phyloP scores from a whole-genome alignment of 2,888 invertebrate species.

The Phortica magna region DNA sequence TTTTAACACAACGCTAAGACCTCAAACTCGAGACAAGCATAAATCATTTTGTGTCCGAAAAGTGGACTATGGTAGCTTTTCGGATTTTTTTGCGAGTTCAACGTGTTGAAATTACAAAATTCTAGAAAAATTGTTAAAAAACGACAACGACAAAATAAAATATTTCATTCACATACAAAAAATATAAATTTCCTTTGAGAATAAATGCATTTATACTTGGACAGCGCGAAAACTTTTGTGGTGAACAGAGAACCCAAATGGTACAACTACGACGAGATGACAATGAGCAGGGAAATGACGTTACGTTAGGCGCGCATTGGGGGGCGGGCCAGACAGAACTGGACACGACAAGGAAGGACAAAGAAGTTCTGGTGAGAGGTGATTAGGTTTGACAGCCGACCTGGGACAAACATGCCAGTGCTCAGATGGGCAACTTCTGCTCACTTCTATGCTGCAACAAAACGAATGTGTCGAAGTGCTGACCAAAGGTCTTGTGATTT shows the following conservation, averaged over 20 bases:
- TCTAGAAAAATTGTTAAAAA: constrained; percentile 45
- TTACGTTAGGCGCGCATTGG: constrained; percentile 18
- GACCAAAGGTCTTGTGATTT: constrained; percentile 53
- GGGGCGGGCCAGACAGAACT: neutral
- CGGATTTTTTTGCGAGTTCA: constrained; percentile 41
- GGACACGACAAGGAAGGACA: neutral
- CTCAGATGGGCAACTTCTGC: constrained; percentile 15
- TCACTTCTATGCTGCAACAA: neutral
- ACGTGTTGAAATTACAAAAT: constrained; percentile 73
- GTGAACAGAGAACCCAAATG: neutral
- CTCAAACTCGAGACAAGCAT: constrained; percentile 51
- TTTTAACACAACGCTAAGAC: constrained; percentile 41
- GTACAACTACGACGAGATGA: neutral
- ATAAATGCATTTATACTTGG: constrained; percentile 59
- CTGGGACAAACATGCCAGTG: constrained; percentile 57
- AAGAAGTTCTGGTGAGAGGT: constrained; percentile 57
- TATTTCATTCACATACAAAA: constrained; percentile 69
- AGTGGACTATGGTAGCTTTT: constrained; percentile 63
- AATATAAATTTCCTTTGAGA: constrained; percentile 70
- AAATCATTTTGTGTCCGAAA: constrained; percentile 67
- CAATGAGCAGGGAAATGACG: neutral
- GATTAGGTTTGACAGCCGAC: constrained; percentile 70
- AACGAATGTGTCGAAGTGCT: constrained; percentile 49
- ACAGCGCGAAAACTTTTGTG: constrained; percentile 50
- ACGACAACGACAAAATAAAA: constrained; percentile 59